Percentiles rank a stretch among this genome's conserved stretches.
phyloP scores from a whole-genome alignment of 2,888 invertebrate species.

The Camptogramma bilineatum region DNA sequence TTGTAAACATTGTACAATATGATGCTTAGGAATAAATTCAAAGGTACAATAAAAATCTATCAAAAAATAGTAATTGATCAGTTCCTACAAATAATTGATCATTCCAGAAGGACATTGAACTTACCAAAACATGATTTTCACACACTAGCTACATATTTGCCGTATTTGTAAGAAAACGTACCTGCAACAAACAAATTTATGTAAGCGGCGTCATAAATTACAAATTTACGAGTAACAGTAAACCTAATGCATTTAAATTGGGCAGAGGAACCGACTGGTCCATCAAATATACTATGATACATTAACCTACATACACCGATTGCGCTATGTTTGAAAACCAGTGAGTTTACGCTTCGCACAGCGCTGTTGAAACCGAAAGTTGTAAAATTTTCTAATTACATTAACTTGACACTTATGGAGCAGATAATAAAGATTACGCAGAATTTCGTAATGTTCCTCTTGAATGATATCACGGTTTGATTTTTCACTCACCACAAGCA shows the following conservation, averaged over 20 bases:
- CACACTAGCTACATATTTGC: constrained; percentile 1
- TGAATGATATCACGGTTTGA: constrained; percentile 51
- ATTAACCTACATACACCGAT: constrained; percentile 79
- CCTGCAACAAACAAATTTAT: constrained; percentile 62
- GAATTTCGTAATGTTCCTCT: constrained; percentile 55
- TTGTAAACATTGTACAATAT: background rate
- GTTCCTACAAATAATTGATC: constrained; percentile 14
- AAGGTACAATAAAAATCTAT: background rate
- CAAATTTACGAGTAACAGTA: constrained; percentile 28
- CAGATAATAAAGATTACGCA: constrained; percentile 53
- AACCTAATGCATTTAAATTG: constrained; percentile 34
- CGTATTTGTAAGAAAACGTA: constrained; percentile 49
- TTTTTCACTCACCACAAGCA: constrained; percentile 44
- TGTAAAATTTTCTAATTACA: constrained; percentile 58
- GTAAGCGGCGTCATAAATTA: constrained; percentile 37
- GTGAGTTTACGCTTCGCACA: constrained; percentile 67
- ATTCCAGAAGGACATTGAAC: constrained; percentile 14
- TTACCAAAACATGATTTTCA: constrained; percentile 17
- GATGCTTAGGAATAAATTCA: constrained; percentile 7
- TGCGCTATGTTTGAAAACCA: constrained; percentile 70
- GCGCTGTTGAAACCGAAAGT: constrained; percentile 75
- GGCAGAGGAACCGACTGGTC: constrained; percentile 42
- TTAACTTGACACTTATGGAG: constrained; percentile 52
- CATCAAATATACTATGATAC: constrained; percentile 59
- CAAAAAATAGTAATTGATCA: background rate